phyloP scores from a whole-genome alignment of 2,113 vertebrate genomes.

The Rhabdornis inornatus region DNA sequence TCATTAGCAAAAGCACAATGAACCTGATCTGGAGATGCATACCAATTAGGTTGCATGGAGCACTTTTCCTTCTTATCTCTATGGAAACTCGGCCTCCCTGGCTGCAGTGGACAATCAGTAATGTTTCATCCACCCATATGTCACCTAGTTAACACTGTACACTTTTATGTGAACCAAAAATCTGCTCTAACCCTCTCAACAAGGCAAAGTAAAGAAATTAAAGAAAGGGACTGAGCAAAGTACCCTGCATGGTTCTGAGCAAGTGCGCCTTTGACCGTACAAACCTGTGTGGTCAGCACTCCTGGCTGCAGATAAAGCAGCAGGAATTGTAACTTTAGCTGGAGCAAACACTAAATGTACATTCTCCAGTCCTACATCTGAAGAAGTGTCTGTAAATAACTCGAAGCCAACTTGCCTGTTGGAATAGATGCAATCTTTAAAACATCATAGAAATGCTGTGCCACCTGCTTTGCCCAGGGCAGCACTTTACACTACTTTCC shows the following conservation, averaged over 20 bases:
- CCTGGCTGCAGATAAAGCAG: not conserved
- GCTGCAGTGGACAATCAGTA: slow-evolving; percentile 81
- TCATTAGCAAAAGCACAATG: slow-evolving; percentile 92
- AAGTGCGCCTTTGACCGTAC: not conserved
- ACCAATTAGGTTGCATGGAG: slow-evolving; percentile 87
- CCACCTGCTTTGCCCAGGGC: not conserved
- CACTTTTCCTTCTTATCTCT: slow-evolving; percentile 85
- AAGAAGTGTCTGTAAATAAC: not conserved
- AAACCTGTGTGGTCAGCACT: not conserved
- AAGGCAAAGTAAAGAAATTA: slow-evolving; percentile 54
- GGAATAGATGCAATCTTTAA: not conserved
- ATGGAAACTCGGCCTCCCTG: slow-evolving; percentile 84
- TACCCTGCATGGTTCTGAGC: not conserved
- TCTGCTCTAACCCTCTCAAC: slow-evolving; percentile 23
- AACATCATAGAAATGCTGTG: not conserved
- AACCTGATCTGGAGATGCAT: slow-evolving; percentile 87
- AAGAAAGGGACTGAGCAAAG: slow-evolving; percentile 24
- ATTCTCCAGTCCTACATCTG: not conserved
- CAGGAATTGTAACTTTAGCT: not conserved
- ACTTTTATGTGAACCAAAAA: slow-evolving; percentile 71
- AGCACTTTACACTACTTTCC: not conserved
- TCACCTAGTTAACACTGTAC: slow-evolving; percentile 81
- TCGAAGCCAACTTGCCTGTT: not conserved
- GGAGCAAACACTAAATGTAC: not conserved
- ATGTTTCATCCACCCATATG: slow-evolving; percentile 83